phyloP scores from a whole-genome alignment of 2,797 vertebrate species.

The Pristis pectinata region DNA sequence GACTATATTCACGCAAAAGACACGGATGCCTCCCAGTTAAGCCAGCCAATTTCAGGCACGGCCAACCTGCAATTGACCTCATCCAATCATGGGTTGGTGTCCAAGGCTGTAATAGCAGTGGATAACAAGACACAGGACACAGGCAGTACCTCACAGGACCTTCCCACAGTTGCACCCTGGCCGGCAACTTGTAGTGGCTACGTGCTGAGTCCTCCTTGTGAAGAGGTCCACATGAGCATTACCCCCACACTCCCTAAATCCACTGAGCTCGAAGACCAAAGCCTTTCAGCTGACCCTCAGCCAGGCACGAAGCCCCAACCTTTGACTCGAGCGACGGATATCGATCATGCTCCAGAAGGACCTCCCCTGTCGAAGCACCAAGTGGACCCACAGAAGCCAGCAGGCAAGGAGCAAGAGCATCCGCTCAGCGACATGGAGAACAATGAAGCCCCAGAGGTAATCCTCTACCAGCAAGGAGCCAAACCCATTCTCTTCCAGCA shows the following conservation, averaged over 20 bases:
- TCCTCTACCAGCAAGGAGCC: neutral
- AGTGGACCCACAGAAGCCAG: neutral
- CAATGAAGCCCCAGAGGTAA: neutral
- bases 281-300: neutral
- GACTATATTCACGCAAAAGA: too few species aligned
- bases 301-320: neutral
- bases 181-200: neutral
- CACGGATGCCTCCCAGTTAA: neutral
- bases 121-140: too few species aligned
- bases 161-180: fast-evolving
- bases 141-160: neutral
- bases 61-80: fast-evolving
- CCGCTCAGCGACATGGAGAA: neutral
- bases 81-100: neutral
- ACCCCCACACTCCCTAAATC: neutral
- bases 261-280: too few species aligned
- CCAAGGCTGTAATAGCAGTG: neutral
- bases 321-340: fast-evolving
- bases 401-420: neutral
- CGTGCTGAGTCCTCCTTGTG: neutral
- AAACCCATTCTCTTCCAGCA: neutral
- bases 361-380: neutral
- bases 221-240: fast-evolving
- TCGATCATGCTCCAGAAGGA: too few species aligned
- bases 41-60: neutral